These are phyloP conservation scores for Anastrepha obliqua DNA, from an alignment of 1,140 invertebrate genomes.

Conservation along the genomic window DNA sequence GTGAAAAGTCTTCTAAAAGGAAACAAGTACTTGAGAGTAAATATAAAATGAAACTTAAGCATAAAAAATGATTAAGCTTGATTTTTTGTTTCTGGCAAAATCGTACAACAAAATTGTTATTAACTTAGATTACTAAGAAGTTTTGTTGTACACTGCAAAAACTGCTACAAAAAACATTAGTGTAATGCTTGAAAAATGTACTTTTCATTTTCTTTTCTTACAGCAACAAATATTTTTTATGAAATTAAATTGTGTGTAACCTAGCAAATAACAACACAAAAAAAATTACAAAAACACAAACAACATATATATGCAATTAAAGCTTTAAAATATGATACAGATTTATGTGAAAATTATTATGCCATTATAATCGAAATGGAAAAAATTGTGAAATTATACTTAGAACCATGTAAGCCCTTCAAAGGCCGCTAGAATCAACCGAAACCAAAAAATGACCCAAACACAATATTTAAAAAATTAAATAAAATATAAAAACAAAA, in stretches of 20 bases:
- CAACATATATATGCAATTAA: slow-evolving; percentile 22
- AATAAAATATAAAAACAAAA: slow-evolving; percentile 7
- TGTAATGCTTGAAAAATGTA: not conserved
- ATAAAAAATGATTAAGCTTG: not conserved
- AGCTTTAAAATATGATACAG: slow-evolving; percentile 45
- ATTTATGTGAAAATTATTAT: slow-evolving; percentile 40
- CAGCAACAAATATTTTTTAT: slow-evolving; percentile 4
- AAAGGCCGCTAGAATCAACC: slow-evolving; percentile 68
- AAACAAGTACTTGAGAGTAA: not conserved
- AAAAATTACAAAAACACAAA: no score
- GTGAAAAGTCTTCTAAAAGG: not conserved
- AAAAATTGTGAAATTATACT: slow-evolving; percentile 52
- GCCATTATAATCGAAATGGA: slow-evolving; percentile 54
- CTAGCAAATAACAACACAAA: not conserved
- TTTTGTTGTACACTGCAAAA: not conserved
- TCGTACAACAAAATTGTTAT: not conserved
- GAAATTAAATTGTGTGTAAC: slow-evolving; percentile 43
- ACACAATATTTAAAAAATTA: slow-evolving; percentile 19
- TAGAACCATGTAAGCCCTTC: slow-evolving; percentile 65
- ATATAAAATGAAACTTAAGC: no score
- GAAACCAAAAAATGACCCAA: slow-evolving; percentile 53
- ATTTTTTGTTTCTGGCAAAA: not conserved
- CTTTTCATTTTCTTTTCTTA: not conserved
- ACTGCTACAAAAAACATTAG: not conserved
- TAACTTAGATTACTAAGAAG: no score